Evolutionary conservation across 2,113 vertebrate genomes (phyloP).

Genomic region (Muntiacus reevesi): DNA sequence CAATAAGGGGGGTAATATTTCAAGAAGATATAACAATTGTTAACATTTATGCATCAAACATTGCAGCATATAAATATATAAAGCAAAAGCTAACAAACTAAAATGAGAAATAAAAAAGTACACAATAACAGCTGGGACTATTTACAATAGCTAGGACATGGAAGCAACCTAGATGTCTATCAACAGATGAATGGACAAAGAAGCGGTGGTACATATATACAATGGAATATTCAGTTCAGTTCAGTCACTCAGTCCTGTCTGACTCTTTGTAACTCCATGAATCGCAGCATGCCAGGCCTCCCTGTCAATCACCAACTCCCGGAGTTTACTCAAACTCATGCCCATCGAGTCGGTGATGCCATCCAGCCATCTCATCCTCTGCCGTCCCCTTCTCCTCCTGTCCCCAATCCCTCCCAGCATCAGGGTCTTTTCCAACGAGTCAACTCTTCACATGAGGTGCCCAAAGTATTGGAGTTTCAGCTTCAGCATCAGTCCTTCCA

Average conservation of each 20-base stretch:
- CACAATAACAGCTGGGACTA: not conserved
- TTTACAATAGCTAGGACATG: not conserved
- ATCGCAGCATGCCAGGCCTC: not conserved
- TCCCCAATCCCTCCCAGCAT: too few species aligned
- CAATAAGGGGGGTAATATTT: not conserved
- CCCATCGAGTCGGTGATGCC: accelerated
- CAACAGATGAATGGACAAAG: not conserved
- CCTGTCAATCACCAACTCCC: too few species aligned
- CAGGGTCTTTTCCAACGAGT: too few species aligned
- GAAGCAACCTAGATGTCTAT: not conserved
- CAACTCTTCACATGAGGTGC: too few species aligned
- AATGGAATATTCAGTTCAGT: not conserved
- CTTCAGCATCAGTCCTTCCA: too few species aligned
- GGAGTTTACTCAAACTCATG: too few species aligned
- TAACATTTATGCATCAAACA: not conserved
- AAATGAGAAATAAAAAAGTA: not conserved
- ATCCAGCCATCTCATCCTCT: too few species aligned
- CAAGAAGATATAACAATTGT: not conserved
- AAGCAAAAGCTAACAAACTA: not conserved
- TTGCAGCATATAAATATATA: not conserved
- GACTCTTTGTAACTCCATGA: too few species aligned
- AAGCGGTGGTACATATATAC: not conserved
- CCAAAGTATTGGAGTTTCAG: too few species aligned
- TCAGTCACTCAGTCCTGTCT: too few species aligned
- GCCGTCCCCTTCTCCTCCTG: too few species aligned